Percentiles rank a stretch among this genome's conserved stretches.
These are phyloP conservation scores for Meliscaeva auricollis DNA, from an alignment of 2,888 invertebrate genomes.

Conservation along the genomic window DNA sequence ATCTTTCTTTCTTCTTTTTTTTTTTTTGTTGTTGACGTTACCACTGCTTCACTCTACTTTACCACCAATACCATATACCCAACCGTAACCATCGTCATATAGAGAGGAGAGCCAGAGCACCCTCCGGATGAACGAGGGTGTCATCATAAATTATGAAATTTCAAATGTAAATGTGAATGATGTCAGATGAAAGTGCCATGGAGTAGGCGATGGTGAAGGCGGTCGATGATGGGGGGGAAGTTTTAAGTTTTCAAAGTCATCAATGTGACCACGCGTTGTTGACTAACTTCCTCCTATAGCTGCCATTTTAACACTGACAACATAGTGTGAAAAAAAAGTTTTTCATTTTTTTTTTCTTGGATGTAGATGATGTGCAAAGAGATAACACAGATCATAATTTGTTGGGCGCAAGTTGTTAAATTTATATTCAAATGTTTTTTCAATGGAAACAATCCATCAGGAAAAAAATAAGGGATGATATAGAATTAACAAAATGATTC, in stretches of 20 bases:
- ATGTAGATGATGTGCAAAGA: background rate
- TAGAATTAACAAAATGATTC: slow-evolving; percentile 1
- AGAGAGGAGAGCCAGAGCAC: slow-evolving; percentile 14
- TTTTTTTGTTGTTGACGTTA: background rate
- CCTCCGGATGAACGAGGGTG: slow-evolving; percentile 43
- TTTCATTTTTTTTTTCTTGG: background rate
- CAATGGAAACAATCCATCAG: slow-evolving; percentile 11
- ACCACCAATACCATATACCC: background rate
- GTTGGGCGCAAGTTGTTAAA: slow-evolving; percentile 2
- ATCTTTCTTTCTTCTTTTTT: slow-evolving; percentile 9
- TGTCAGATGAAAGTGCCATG: slow-evolving; percentile 6
- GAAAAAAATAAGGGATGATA: background rate
- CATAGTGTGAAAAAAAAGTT: slow-evolving; percentile 25
- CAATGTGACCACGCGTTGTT: slow-evolving; percentile 58
- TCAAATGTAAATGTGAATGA: slow-evolving; percentile 65
- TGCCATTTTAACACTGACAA: slow-evolving; percentile 11
- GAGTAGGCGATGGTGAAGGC: background rate
- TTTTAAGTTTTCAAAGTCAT: slow-evolving; percentile 23
- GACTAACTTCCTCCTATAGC: slow-evolving; percentile 14
- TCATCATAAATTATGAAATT: slow-evolving; percentile 68
- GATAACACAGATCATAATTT: slow-evolving; percentile 34
- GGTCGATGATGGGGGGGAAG: background rate
- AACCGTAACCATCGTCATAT: too few species aligned
- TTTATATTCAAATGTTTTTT: slow-evolving; percentile 29
- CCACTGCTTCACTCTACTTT: background rate